Evolutionary conservation across 2,888 invertebrate species (phyloP).

Genomic region (Drosophila aldrichi): DNA sequence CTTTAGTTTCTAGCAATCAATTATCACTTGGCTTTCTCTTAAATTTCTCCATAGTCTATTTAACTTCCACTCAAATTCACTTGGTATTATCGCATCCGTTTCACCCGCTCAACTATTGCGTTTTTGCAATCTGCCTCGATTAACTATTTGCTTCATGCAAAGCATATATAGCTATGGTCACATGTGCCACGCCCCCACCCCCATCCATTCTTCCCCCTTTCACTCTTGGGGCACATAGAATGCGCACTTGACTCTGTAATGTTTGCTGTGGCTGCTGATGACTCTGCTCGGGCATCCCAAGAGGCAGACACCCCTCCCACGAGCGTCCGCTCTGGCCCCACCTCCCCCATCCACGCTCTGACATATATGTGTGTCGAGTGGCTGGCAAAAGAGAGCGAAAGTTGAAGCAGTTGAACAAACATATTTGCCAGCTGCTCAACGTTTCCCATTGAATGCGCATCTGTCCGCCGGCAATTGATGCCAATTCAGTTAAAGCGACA

Average conservation of each 20-base stretch:
- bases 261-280: conserved; percentile 47
- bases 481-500: conserved; percentile 16
- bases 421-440: conserved; percentile 41
- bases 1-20: too few species aligned
- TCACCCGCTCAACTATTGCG: not conserved
- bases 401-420: conserved; percentile 60
- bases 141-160: conserved; percentile 25
- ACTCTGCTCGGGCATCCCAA: conserved; percentile 34
- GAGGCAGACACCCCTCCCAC: not conserved
- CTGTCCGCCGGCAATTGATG: conserved; percentile 27
- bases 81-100: not conserved
- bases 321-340: not conserved
- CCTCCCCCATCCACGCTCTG: conserved; percentile 6
- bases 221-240: conserved; percentile 20
- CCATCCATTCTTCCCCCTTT: too few species aligned
- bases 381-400: conserved; percentile 60
- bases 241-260: conserved; percentile 43
- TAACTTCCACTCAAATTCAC: not conserved
- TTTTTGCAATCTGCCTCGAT: conserved; percentile 7
- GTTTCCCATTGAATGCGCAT: conserved; percentile 26
- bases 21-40: not conserved
- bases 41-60: not conserved
- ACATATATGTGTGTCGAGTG: conserved; percentile 63
- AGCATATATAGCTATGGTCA: conserved; percentile 38
- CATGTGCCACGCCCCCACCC: conserved; percentile 32